Evolutionary conservation across 2,888 invertebrate species (phyloP), one percentile per base, ranked within the genome.

Genomic region (Noctua fimbriata): DNA sequence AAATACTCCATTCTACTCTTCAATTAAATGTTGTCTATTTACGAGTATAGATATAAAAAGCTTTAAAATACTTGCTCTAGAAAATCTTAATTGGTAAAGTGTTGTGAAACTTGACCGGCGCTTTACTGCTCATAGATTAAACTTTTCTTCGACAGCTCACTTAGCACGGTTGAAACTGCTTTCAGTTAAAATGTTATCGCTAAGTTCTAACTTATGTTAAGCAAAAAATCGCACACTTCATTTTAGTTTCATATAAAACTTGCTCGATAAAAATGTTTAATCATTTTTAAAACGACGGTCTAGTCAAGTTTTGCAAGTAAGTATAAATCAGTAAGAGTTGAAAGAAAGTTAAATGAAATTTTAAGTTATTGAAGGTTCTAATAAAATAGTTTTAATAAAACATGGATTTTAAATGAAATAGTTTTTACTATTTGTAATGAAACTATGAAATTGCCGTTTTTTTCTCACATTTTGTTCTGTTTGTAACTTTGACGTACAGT

Each of bases 171-270:
- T 87, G 83, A 88, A 90, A 90, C 86, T 88, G 82, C 83, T 89
- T 91, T 90, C 85, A 88, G 87, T 90, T 89, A 87, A 89, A 91
- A 91, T 90, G 84, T 88, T 92, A 89, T 88, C 76, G 65, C 81
- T 81, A 84, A 88, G 84, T 89, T 82, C 65, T 55, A 73, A 82
- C 71, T 86, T 86, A 79, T 65, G 69, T 63, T 52, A 70, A 79
- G 72, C 21, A 80, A 90, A 90, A 89, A 84, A 90, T 83, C 73
- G 69, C 76, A 79, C 83, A 84, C 76, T 87, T 80, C 60, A 84
- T 87, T 89, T 87, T 89, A 88, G 86, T 86, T 88, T 77, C 60
- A 60, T 73, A 79, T 55, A 79, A 80, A 85, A 88, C 66, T 88
- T 82, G 73, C 32, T 67, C 73, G 76, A 82, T 87, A 80, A 79